Conservation (phyloP, 1,140 invertebrate species). For the Drosophila seguyi region DNA sequence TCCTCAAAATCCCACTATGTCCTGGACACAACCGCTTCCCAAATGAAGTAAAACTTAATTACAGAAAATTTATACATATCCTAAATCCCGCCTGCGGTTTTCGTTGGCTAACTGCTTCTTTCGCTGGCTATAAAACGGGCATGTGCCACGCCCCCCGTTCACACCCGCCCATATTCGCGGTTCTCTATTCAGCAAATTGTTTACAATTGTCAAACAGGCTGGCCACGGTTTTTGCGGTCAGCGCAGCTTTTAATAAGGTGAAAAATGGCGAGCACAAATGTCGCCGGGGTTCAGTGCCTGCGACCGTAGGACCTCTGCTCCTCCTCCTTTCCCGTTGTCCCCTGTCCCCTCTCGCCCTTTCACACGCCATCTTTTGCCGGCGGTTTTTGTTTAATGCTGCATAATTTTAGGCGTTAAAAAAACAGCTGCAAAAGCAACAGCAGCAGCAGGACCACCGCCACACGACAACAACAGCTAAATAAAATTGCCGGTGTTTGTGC, state of each 20-base stretch:
- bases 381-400: constrained; percentile 72
- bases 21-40: neutral
- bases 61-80: constrained; percentile 39
- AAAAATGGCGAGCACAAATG: constrained; percentile 62
- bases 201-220: constrained; percentile 55
- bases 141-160: constrained; percentile 29
- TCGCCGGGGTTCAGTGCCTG: constrained; percentile 30
- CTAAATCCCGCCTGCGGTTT: constrained; percentile 31
- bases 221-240: constrained; percentile 56
- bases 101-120: constrained; percentile 19
- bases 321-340: neutral
- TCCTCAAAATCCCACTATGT: neutral
- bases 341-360: neutral
- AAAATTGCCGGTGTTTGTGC: constrained; percentile 71
- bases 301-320: neutral
- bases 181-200: constrained; percentile 49
- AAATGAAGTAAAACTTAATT: constrained; percentile 47
- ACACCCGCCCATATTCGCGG: constrained; percentile 20
- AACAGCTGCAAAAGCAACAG: constrained; percentile 54
- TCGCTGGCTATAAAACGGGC: constrained; percentile 27
- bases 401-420: constrained; percentile 81
- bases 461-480: constrained; percentile 50
- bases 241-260: constrained; percentile 63
- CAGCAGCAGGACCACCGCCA: constrained; percentile 8
- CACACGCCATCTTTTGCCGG: constrained; percentile 30